Evolutionary conservation across 2,888 invertebrate species (phyloP).

Genomic region (Gnatocerus cornutus): DNA sequence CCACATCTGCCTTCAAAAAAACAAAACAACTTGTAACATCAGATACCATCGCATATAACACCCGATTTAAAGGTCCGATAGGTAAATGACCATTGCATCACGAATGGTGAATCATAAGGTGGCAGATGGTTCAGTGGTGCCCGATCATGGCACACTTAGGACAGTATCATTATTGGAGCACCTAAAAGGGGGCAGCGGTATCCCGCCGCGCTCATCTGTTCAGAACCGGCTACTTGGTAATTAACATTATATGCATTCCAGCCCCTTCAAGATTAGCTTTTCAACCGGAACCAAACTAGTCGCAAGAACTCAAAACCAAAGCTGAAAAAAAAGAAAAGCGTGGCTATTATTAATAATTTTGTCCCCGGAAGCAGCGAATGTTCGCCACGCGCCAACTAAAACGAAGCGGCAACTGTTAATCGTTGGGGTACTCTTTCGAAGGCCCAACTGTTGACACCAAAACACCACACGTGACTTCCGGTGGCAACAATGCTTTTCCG

Average conservation of each 20-base stretch:
- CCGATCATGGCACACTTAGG: constrained; percentile 58
- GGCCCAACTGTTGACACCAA: constrained; percentile 67
- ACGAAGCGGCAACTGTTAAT: constrained; percentile 63
- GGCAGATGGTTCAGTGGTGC: constrained; percentile 64
- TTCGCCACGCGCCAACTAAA: constrained; percentile 58
- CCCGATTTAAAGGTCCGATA: constrained; percentile 50
- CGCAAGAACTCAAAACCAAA: no score
- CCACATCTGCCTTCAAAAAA: constrained; percentile 3
- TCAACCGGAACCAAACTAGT: no score
- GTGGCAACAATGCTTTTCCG: constrained; percentile 60
- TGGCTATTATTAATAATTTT: background rate
- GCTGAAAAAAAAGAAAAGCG: no score
- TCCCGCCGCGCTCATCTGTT: constrained; percentile 62
- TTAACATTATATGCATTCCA: background rate
- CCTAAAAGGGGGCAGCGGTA: constrained; percentile 52
- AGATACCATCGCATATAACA: constrained; percentile 15
- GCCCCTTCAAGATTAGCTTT: no score
- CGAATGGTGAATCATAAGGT: constrained; percentile 64
- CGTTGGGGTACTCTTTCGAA: constrained; percentile 60
- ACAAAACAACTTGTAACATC: constrained; percentile 1
- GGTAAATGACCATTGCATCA: constrained; percentile 64
- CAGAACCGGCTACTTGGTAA: constrained; percentile 13
- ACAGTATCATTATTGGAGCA: constrained; percentile 47
- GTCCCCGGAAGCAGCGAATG: constrained; percentile 54
- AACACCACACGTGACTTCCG: constrained; percentile 60